These are phyloP conservation scores for Drosophila helvetica DNA, from an alignment of 2,888 invertebrate genomes.

Conservation along the genomic window DNA sequence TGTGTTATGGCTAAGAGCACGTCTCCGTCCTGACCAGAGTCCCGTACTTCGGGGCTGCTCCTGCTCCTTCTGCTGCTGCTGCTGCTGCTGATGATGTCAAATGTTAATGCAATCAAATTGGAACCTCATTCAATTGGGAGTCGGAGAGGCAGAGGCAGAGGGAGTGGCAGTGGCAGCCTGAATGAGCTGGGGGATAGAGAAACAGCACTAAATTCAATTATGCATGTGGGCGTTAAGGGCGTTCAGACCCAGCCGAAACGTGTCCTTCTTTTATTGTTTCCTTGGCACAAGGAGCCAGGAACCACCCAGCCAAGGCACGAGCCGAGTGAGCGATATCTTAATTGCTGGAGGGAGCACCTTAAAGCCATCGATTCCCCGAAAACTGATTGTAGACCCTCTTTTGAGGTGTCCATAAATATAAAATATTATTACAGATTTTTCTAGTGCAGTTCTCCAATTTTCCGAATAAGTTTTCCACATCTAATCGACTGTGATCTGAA, in stretches of 20 bases:
- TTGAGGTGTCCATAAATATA: too few species aligned
- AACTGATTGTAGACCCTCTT: too few species aligned
- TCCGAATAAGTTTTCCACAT: too few species aligned
- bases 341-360: too few species aligned
- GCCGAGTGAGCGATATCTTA: too few species aligned
- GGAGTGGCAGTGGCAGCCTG: background rate
- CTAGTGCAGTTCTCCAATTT: too few species aligned
- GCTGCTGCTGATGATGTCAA: constrained; percentile 49
- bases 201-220: constrained; percentile 44
- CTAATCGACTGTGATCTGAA: too few species aligned
- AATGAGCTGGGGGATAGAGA: constrained; percentile 17
- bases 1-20: constrained; percentile 26
- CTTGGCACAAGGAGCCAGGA: too few species aligned
- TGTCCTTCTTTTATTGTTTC: constrained; percentile 15
- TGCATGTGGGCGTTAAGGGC: constrained; percentile 18
- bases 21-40: constrained; percentile 33
- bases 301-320: too few species aligned
- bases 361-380: too few species aligned
- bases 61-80: background rate
- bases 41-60: constrained; percentile 13
- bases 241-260: constrained; percentile 24
- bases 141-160: constrained; percentile 24
- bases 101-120: constrained; percentile 67
- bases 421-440: too few species aligned
- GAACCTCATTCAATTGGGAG: constrained; percentile 45